Base-by-base conservation (phyloP, 2,888 invertebrate genomes). In the Ligdia adustata region DNA sequence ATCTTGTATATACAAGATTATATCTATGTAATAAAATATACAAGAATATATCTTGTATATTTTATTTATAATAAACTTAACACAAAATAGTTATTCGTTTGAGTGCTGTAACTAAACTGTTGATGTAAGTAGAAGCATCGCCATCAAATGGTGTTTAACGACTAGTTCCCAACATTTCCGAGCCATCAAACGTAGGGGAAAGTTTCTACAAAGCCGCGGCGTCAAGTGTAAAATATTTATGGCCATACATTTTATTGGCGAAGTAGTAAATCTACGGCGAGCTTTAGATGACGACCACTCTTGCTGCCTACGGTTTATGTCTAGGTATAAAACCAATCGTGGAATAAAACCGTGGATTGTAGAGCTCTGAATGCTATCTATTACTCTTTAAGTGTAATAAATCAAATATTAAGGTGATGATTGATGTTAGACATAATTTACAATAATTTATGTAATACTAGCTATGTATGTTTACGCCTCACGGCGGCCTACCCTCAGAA, bases 161-260 rank as follows among this genome's bases (percentile, higher is more conserved):
- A 35, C 33, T 12, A 20, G 16, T 29, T 24, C 31, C 9, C 35
- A 34, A 35, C 38, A 34, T 46, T 44, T 34, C 43, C 46, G 11
- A 38, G 34, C 46, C 39, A 58, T 52, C 47, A 55, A 57, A 47
- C 28, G n/a, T 37, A 39, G 15, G 34, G 47, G 14, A 56, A 40
- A 29, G 53, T 45, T 58, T 57, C 44, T 27, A 56, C 60, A 66
- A 64, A 63, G 60, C 56, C 49, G 49, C 49, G 48, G 35, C 57
- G 56, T 64, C 58, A 55, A 64, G 60, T 55, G 52, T 56, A 57
- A 53, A 62, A 64, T 69, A 67, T 73, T 67, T 66, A 66, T 54
- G 58, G 52, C 42, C 47, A 27, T 54, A 58, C 41, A 62, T 62
- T 69, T 63, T 65, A 68, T 60, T 61, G 57, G 38, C 46, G 39